phyloP scores from a whole-genome alignment of 2,113 vertebrate species.

The Galeopterus variegatus region DNA sequence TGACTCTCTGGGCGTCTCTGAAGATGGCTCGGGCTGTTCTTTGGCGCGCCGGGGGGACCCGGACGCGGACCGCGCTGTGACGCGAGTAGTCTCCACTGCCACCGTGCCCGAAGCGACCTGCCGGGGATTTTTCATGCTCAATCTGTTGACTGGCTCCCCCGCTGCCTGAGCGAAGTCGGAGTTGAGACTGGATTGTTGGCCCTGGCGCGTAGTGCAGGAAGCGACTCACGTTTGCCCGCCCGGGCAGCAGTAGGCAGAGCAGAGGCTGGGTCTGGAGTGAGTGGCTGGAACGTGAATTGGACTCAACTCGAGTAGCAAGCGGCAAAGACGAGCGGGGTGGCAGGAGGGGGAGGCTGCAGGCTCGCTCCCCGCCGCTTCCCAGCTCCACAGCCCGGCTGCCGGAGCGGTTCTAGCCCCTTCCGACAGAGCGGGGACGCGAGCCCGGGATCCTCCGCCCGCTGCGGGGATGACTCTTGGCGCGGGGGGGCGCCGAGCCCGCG shows the following conservation, averaged over 20 bases:
- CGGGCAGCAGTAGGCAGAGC: conserved; percentile 78
- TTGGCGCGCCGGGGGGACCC: conserved; percentile 76
- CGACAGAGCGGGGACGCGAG: not conserved
- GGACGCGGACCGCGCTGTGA: conserved; percentile 83
- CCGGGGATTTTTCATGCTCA: conserved; percentile 65
- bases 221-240: conserved; percentile 75
- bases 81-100: conserved; percentile 73
- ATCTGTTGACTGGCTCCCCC: conserved; percentile 36
- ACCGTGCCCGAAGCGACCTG: conserved; percentile 81
- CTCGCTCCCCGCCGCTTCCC: conserved; percentile 70
- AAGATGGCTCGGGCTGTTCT: conserved; percentile 88
- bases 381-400: conserved; percentile 83
- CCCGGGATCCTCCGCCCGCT: conserved; percentile 51
- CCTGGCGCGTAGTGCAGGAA: conserved; percentile 83
- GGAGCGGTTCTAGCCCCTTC: conserved; percentile 84
- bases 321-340: conserved; percentile 76
- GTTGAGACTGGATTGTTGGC: conserved; percentile 81
- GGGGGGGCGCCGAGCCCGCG: conserved; percentile 56
- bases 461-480: conserved; percentile 72
- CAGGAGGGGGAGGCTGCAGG: conserved; percentile 67
- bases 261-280: conserved; percentile 80
- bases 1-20: conserved; percentile 85
- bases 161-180: conserved; percentile 84
- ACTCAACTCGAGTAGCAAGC: conserved; percentile 87
- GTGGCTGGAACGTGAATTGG: conserved; percentile 84